Conservation (phyloP, 2,113 vertebrate genomes). For the Marmota monax region DNA sequence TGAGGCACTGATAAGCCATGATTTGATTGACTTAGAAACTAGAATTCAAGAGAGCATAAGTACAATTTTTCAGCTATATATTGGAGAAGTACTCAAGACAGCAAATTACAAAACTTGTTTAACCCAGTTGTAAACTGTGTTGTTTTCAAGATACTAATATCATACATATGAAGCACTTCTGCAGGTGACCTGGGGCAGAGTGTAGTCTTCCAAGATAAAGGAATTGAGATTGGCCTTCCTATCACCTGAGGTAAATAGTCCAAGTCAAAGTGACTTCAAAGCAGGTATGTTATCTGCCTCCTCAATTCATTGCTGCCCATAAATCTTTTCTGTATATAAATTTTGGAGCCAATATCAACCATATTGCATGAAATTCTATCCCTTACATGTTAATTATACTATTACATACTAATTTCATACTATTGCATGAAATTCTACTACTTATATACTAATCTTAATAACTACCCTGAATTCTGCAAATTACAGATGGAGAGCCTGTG, state of each 20-base stretch:
- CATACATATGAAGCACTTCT: not conserved
- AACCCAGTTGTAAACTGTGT: not conserved
- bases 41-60: not conserved
- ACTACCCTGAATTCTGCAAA: not conserved
- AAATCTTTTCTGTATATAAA: not conserved
- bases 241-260: not conserved
- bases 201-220: not conserved
- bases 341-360: not conserved
- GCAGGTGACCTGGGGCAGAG: not conserved
- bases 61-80: not conserved
- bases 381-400: not conserved
- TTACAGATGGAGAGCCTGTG: not conserved
- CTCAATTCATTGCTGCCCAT: not conserved
- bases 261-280: not conserved
- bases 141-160: slow-evolving; percentile 7
- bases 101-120: not conserved
- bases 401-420: not conserved
- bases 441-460: not conserved
- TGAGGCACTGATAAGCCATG: not conserved
- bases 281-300: not conserved
- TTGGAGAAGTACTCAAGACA: not conserved
- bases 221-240: not conserved
- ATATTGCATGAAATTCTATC: not conserved
- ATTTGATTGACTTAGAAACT: not conserved
- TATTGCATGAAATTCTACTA: not conserved